Evolutionary conservation across 2,113 vertebrate species (phyloP), one percentile per base, ranked within the genome.

Genomic region (Donacobius atricapilla): DNA sequence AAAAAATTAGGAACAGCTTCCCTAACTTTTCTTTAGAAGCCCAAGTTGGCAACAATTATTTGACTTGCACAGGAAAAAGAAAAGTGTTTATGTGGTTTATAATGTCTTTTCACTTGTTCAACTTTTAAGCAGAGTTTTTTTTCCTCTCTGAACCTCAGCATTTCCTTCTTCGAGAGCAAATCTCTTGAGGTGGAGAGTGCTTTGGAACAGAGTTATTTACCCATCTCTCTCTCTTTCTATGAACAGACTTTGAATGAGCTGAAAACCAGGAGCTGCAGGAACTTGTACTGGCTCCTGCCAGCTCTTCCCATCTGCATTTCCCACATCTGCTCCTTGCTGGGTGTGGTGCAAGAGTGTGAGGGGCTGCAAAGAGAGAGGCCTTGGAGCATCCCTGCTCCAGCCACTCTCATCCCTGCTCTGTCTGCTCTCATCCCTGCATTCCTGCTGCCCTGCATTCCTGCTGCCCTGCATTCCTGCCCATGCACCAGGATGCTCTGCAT

Each of bases 191-290:
- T 63, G 58, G 68, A 78, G 61, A 78, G 65, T 27, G 60, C 69
- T 95, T 85, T 60, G 69, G n/a, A 92, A 78, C 13, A 21, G 45
- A 73, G 65, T 75, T 89, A 48, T 57, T 94, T 82, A 45, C 48
- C 53, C 48, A 22, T 56, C 20, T 72, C 77, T 80, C 35, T 70
- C 39, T 64, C 2, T 35, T 71, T 68, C 66, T 79, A 7, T 25
- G 58, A 69, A 48, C 28, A 61, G 71, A 24, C 73, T 82, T 83
- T 2, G 65, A 57, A 85, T 31, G 39, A 90, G 61, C 75, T 89
- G 77, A 64, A 83, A 89, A 20, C 16, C 72, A 40, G 37, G 54
- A 80, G 63, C 64, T 85, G 33, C n/a, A 78, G 64, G 47, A 78
- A 4, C 40, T 68, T 23, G 19, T 6, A 8, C 20, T 2, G 1